Evolutionary conservation across 2,797 vertebrate species (phyloP), one percentile per base, ranked within the genome.

Genomic region (Xerus rutilus): DNA sequence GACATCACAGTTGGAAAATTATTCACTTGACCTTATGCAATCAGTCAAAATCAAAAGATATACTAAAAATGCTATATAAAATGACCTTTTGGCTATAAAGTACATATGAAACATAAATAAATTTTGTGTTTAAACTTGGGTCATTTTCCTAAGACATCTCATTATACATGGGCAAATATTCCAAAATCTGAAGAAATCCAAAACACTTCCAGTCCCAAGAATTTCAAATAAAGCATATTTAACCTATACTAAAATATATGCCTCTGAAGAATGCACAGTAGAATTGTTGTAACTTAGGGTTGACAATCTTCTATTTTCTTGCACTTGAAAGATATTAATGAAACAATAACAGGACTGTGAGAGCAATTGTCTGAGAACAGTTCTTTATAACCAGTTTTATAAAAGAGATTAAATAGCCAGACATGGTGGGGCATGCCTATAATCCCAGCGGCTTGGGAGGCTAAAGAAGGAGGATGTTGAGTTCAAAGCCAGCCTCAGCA

Each of bases 361-460:
- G 39, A 17, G 25, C 14, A 52, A 13, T 84, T 88, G 59, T 28
- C 73, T 14, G 25, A 79, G 39, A 94, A 84, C 47, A 90, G 92
- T 74, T 81, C 35, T 88, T 57, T 57, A 52, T 25, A 43, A 47
- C n/a, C 21, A 76, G 43, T 88, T 89, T 95, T 95, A 76, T 70
- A 74, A 39, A 91, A 25, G 62, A 91, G 25, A 94, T 62, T 62
- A 62, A 62, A 62, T 62, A 62, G 54, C 54, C 54, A 21, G 7
- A 7, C 54, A 57, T 20, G 7, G 7, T 57, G 54, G 54, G 21
- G 54, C 7, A 57, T 20, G 1, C 54, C 54, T 57, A 7, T 57
- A 57, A 57, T 57, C 20, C 54, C 20, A 57, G 54, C 20, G 17
- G 54, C 54, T 57, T 20, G 6, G 54, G 54, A 57, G 18, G 7